Evolutionary conservation across 2,888 invertebrate genomes (phyloP), one percentile per base, ranked within the genome.

Genomic region (Lasioglossum marginatum): DNA sequence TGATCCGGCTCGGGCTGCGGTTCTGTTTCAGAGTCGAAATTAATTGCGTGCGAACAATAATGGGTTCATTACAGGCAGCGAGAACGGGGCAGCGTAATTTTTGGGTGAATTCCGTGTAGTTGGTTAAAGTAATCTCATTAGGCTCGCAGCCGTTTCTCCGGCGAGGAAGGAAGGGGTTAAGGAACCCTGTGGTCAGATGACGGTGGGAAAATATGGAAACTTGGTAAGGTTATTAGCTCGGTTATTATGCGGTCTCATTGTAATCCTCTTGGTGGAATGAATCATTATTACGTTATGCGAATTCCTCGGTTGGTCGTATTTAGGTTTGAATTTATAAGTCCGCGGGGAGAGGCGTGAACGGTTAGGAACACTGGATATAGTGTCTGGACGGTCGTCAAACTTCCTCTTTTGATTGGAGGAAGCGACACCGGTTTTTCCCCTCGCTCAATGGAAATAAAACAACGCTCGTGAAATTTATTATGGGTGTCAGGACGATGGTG

Each of bases 401-500:
- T 10, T 37, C 3, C 4, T 10, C 1, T 23, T 68, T 68, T 37
- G 37, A 37, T 68, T 37, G 23, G 37, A 66, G 34, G 23, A 19
- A 34, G 23, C 34, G 19, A 66, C 23, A 19, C 23, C 12, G 23
- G 68, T 0, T 10, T 23, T 12, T 52, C 52, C 12, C 4, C 23
- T 23, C 14, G 40, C 1, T 40, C n/a, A 37, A 37, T 37, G 34
- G 68, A n/a, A 68, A 68, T 68, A 68, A 68, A 68, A 68, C 68
- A 68, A 40, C 10, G 68, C 34, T 68, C 37, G 68, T 68, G 68
- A 40, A 68, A 37, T 68, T 68, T 68, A 23, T 68, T 40, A 68
- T 40, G 68, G 68, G 68, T n/a, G 68, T 68, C n/a, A 40, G 68
- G 68, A 40, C 70, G n/a, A 70, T 40, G 37, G 68, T 23, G 37